Base-by-base conservation (phyloP, 2,113 vertebrate genomes). In the Zosterops japonicus region DNA sequence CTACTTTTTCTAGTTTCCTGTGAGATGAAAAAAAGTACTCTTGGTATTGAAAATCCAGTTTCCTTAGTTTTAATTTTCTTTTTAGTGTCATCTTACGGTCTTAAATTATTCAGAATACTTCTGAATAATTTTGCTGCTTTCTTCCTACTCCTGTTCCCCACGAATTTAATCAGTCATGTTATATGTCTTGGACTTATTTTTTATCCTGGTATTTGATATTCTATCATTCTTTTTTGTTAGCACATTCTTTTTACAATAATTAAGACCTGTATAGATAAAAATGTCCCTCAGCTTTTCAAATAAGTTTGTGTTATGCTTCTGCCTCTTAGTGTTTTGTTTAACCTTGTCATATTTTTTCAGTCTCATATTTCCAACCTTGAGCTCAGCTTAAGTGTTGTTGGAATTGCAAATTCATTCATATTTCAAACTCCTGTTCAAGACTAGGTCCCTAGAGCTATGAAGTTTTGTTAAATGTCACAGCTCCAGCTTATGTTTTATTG, bases 401-500 rank as follows among this genome's bases (percentile, higher is more conserved):
- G 92, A 96, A 91, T 96, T 95, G 84, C 64, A 96, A 94, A 92
- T 95, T 90, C 61, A 85, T 92, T 95, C 57, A 35, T 76, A 89
- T 91, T 91, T 96, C 75, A 81, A 77, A 64, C 55, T 90, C 68
- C n/a, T 79, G 35, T 76, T 94, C 74, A 64, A 89, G 76, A 78
- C 70, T 80, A 72, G 11, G 4, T 91, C 92, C 71, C 74, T 50
- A 72, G 63, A 74, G 95, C 74, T 44, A 41, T 88, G 55, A 84
- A 92, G 83, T 94, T 74, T 82, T 92, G 80, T 95, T 95, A 91
- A 95, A 95, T 96, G 94, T 88, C 95, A 95, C 64, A 91, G 64
- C 70, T 95, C 17, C 35, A 76, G 57, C 93, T 89, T 90, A 64
- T 78, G 47, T 65, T 93, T 41, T 68, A 49, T 76, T 94, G 71